A percentile compares a stretch with the other conserved stretches of the same genome.
Evolutionary conservation across 2,797 vertebrate species (phyloP).

Genomic region (Toxotes lorentzi): DNA sequence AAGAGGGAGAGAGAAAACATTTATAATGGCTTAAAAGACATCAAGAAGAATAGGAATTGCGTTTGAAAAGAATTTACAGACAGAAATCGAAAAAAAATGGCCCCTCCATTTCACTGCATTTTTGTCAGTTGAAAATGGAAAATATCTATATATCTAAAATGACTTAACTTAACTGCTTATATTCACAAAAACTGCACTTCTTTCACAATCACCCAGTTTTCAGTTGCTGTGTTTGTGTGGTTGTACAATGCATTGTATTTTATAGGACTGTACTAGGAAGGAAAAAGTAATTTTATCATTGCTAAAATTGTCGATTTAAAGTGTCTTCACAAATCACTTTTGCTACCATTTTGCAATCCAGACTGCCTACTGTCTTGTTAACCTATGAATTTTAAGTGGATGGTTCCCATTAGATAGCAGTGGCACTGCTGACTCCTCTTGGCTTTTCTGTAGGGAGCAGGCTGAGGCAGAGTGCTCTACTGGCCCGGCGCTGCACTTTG

Average conservation of each 20-base stretch:
- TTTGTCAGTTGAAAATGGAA: slow-evolving; percentile 79
- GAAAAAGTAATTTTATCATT: slow-evolving; percentile 65
- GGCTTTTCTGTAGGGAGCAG: slow-evolving; percentile 72
- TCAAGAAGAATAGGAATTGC: slow-evolving; percentile 83
- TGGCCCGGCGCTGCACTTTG: slow-evolving; percentile 71
- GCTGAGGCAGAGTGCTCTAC: slow-evolving; percentile 67
- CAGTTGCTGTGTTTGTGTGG: slow-evolving; percentile 48
- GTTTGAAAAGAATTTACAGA: slow-evolving; percentile 79
- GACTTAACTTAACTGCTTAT: slow-evolving; percentile 68
- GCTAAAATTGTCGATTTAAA: slow-evolving; percentile 60
- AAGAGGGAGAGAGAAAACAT: slow-evolving; percentile 80
- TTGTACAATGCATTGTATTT: slow-evolving; percentile 58
- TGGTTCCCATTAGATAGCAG: slow-evolving; percentile 66
- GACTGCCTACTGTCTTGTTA: slow-evolving; percentile 73
- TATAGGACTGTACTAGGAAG: slow-evolving; percentile 42
- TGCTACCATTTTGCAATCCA: slow-evolving; percentile 64
- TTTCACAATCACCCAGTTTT: slow-evolving; percentile 60
- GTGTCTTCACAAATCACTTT: slow-evolving; percentile 65
- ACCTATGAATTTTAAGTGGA: slow-evolving; percentile 76
- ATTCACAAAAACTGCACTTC: slow-evolving; percentile 60
- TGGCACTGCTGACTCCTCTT: slow-evolving; percentile 68
- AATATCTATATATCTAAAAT: slow-evolving; percentile 79
- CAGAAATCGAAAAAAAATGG: slow-evolving; percentile 75
- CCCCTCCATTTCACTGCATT: slow-evolving; percentile 77
- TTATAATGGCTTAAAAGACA: slow-evolving; percentile 90